Conservation (phyloP, 2,797 vertebrate species). For the Tachyglossus aculeatus region DNA sequence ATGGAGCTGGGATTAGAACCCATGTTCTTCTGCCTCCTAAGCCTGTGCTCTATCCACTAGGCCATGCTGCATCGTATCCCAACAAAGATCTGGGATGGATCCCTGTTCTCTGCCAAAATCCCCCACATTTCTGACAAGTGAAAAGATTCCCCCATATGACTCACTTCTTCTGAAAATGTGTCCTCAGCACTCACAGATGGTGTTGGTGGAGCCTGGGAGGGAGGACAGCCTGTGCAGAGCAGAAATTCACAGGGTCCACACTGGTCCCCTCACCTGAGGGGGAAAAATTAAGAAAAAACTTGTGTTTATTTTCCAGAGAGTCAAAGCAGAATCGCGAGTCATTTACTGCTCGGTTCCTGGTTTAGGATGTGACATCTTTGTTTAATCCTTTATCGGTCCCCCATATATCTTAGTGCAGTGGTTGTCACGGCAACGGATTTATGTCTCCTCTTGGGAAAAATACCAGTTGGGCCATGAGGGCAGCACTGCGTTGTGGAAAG, state of each 20-base stretch:
- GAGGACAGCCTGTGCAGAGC: conserved; percentile 24
- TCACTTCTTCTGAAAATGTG: conserved; percentile 70
- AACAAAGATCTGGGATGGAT: too few relatives aligned
- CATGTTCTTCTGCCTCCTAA: too few relatives aligned
- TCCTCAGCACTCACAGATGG: conserved; percentile 68
- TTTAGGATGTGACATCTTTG: conserved; percentile 51
- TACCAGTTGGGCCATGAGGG: conserved; percentile 10
- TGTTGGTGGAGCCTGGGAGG: conserved; percentile 54
- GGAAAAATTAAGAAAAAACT: background rate
- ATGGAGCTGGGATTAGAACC: too few relatives aligned
- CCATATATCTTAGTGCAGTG: conserved; percentile 41
- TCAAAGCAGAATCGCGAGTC: conserved; percentile 37
- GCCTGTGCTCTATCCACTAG: too few relatives aligned
- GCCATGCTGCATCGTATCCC: too few relatives aligned
- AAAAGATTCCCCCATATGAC: conserved; percentile 65
- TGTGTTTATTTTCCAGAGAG: conserved; percentile 40
- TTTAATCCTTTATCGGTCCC: conserved; percentile 48
- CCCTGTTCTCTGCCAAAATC: too few relatives aligned
- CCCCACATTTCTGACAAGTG: conserved; percentile 55
- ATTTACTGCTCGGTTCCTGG: conserved; percentile 60
- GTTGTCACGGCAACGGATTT: conserved; percentile 70
- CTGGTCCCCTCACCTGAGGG: conserved; percentile 23
- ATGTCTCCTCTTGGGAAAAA: conserved; percentile 54
- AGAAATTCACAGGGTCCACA: conserved; percentile 15
- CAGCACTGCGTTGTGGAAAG: conserved; percentile 41